These are phyloP conservation scores for Suillia variegata DNA, from an alignment of 2,888 invertebrate species.

Conservation along the genomic window DNA sequence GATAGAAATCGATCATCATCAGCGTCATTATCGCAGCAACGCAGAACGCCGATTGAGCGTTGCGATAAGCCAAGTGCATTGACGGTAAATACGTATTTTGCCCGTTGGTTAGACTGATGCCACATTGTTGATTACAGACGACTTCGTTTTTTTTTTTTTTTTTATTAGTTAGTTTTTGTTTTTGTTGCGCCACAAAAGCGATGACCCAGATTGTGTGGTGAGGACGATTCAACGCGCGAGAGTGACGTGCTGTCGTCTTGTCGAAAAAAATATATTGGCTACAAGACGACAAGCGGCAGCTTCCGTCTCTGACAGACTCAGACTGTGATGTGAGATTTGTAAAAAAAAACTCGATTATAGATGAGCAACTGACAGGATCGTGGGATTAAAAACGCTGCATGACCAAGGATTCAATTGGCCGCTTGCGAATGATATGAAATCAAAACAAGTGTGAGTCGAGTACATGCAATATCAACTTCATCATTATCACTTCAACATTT, in stretches of 20 bases:
- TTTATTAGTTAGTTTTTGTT: too few relatives aligned
- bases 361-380: too few relatives aligned
- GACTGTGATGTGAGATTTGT: neutral
- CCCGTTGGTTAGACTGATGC: neutral
- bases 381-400: neutral
- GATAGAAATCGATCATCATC: conserved; percentile 28
- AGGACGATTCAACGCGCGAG: neutral
- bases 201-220: neutral
- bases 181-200: too few relatives aligned
- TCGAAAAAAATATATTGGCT: neutral
- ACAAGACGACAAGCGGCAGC: neutral
- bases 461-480: too few relatives aligned
- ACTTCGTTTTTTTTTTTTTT: too few relatives aligned
- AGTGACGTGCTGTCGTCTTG: neutral
- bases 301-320: too few relatives aligned
- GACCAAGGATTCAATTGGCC: neutral
- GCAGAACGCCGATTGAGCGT: conserved; percentile 19
- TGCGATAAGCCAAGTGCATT: conserved; percentile 21
- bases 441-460: too few relatives aligned
- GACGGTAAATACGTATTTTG: conserved; percentile 15
- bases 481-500: too few relatives aligned
- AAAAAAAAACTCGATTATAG: too few relatives aligned
- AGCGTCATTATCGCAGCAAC: conserved; percentile 21
- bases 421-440: too few relatives aligned
- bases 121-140: neutral